phyloP scores from a whole-genome alignment of 2,888 invertebrate species.

The Psylliodes chrysocephalus region DNA sequence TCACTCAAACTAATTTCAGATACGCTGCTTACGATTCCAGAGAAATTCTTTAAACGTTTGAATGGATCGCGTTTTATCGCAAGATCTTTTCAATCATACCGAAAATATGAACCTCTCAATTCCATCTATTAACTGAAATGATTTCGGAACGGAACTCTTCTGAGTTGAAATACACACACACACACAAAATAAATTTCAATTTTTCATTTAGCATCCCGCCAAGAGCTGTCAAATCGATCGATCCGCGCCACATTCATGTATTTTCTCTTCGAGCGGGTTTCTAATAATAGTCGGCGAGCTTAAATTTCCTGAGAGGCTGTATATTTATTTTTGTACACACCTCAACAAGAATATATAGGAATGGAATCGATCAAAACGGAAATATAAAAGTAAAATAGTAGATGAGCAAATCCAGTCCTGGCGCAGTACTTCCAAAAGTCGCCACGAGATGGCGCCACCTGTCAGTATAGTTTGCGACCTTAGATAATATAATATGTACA shows the following conservation, averaged over 20 bases:
- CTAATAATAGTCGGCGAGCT: background rate
- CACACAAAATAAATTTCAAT: conserved; percentile 19
- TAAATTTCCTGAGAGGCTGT: no score
- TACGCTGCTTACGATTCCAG: background rate
- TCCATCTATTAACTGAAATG: conserved; percentile 19
- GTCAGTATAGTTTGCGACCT: no score
- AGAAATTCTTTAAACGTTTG: background rate
- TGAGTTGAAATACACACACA: background rate
- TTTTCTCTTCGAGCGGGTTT: conserved; percentile 1
- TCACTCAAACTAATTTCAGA: background rate
- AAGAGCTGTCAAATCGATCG: conserved; percentile 13
- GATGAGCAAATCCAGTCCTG: no score
- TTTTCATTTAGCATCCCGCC: conserved; percentile 16
- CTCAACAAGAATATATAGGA: no score
- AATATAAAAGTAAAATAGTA: no score
- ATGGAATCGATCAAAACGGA: no score
- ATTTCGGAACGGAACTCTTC: conserved; percentile 17
- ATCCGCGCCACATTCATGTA: conserved; percentile 1
- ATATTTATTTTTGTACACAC: no score
- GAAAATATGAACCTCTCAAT: conserved; percentile 11
- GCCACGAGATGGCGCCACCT: no score
- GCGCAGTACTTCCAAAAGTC: no score
- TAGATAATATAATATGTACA: no score
- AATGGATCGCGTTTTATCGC: conserved; percentile 3
- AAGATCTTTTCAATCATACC: conserved; percentile 6